These are phyloP conservation scores for Cyclura pinguis DNA, from an alignment of 2,797 vertebrate species.

Conservation along the genomic window DNA sequence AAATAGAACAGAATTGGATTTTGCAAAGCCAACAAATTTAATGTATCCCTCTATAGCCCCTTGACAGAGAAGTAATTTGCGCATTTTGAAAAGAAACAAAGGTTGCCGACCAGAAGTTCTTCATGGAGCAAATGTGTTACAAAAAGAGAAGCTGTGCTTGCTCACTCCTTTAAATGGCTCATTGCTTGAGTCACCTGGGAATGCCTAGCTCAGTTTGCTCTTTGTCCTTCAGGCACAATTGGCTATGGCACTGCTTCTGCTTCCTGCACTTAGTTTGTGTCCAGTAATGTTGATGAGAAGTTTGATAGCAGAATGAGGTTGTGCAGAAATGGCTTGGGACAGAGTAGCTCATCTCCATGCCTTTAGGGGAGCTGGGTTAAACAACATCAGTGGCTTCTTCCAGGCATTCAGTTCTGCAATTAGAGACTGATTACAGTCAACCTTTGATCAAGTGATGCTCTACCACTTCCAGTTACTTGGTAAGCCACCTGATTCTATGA, in stretches of 20 bases:
- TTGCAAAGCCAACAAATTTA: too few relatives aligned
- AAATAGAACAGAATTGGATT: too few relatives aligned
- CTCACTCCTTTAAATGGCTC: not conserved
- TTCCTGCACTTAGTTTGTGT: constrained; percentile 13
- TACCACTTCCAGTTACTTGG: not conserved
- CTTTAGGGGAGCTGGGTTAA: not conserved
- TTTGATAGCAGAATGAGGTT: not conserved
- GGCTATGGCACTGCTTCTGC: not conserved
- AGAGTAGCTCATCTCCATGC: not conserved
- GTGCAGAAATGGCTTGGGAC: not conserved
- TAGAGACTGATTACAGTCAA: not conserved
- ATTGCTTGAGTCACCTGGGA: constrained; percentile 4
- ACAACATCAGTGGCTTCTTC: not conserved
- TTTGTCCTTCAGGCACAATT: constrained; percentile 10
- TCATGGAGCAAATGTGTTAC: not conserved
- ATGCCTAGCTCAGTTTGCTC: constrained; percentile 25
- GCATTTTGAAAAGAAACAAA: not conserved
- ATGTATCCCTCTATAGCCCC: not conserved
- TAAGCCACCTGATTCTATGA: not conserved
- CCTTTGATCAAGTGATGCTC: not conserved
- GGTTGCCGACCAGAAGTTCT: not conserved
- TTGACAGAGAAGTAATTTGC: not conserved
- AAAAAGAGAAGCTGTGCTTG: not conserved
- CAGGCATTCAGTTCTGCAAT: not conserved
- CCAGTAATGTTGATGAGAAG: not conserved